Evolutionary conservation across 2,797 vertebrate genomes (phyloP).

Genomic region (Geotrypetes seraphini): DNA sequence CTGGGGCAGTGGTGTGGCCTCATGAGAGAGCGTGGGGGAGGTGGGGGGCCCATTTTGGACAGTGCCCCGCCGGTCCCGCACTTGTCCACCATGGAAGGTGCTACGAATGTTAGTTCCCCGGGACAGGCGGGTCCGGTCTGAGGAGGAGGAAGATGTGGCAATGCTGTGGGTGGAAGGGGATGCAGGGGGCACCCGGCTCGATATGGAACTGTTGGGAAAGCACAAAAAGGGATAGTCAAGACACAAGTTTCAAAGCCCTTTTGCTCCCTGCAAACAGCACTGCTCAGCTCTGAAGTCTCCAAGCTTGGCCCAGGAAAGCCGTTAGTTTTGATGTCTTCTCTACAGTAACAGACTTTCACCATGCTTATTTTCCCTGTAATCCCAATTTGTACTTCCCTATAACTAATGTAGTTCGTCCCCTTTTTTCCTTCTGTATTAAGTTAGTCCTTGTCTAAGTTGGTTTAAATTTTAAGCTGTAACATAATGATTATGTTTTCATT

Average conservation of each 20-base stretch:
- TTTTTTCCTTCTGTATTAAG: no score
- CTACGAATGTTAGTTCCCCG: constrained; percentile 80
- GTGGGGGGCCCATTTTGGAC: constrained; percentile 77
- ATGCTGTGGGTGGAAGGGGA: constrained; percentile 86
- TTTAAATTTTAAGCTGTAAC: no score
- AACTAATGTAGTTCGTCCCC: no score
- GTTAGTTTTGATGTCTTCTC: no score
- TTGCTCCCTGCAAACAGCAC: background rate
- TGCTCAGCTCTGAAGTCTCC: no score
- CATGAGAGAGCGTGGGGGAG: constrained; percentile 76
- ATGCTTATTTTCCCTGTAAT: no score
- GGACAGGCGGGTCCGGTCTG: constrained; percentile 75
- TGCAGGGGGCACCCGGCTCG: constrained; percentile 68
- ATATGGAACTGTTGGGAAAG: constrained; percentile 53
- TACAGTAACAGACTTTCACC: no score
- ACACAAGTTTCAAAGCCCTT: no score
- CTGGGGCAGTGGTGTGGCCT: constrained; percentile 65
- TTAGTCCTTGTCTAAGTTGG: no score
- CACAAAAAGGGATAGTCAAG: background rate
- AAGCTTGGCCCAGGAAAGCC: no score
- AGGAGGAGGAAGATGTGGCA: constrained; percentile 61
- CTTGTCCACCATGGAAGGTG: constrained; percentile 87
- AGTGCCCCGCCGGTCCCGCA: constrained; percentile 70
- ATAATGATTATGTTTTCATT: no score
- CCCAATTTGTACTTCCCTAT: no score